These are phyloP conservation scores for Ptiloglossa arizonensis DNA, from an alignment of 1,140 invertebrate species.

Conservation along the genomic window DNA sequence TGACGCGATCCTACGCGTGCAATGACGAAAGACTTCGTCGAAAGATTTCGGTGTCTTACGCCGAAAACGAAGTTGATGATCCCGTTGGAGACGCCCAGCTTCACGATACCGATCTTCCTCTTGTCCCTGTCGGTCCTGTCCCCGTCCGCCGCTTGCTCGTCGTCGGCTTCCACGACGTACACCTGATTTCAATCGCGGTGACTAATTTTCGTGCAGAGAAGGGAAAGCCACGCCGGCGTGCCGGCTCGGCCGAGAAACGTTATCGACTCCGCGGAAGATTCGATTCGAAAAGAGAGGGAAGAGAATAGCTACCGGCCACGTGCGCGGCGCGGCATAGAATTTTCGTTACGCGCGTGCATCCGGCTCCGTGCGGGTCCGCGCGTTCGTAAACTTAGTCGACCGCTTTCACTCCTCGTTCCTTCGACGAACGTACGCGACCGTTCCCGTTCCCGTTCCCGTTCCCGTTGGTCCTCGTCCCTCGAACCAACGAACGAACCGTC, in stretches of 20 bases:
- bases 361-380: constrained; percentile 49
- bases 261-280: no score
- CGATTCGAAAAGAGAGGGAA: background rate
- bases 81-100: constrained; percentile 88
- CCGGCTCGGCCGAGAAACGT: no score
- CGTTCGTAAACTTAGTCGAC: constrained; percentile 63
- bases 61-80: constrained; percentile 90
- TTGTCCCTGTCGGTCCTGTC: constrained; percentile 84
- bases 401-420: constrained; percentile 74
- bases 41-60: constrained; percentile 82
- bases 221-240: background rate
- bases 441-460: no score
- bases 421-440: constrained; percentile 42
- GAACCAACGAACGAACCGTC: background rate
- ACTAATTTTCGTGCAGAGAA: background rate
- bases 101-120: constrained; percentile 87
- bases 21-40: background rate
- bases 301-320: constrained; percentile 17
- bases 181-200: constrained; percentile 64
- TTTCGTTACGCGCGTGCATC: constrained; percentile 58
- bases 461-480: background rate
- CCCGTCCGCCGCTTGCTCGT: constrained; percentile 70
- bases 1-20: no score
- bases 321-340: constrained; percentile 27
- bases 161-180: constrained; percentile 74